Evolutionary conservation across 35 echinoderm and acorn worm species (phyloP).

Genomic region (Apostichopus japonicus): DNA sequence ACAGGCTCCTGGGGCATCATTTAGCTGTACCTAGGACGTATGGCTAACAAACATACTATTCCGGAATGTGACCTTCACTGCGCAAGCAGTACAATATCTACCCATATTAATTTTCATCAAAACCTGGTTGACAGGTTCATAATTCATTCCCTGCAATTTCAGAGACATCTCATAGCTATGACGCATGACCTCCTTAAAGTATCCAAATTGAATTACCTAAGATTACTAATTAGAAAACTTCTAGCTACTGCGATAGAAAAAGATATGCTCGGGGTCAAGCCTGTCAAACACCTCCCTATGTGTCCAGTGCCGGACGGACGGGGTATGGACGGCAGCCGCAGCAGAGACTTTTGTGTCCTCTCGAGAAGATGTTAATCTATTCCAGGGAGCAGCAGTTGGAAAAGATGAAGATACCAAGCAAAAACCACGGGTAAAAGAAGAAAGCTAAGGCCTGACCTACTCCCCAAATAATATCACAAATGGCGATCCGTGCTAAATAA

Average conservation of each 20-base stretch:
- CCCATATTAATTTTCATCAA: background rate
- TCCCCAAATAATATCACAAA: too few relatives aligned
- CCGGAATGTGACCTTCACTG: background rate
- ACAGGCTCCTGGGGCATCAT: too few relatives aligned
- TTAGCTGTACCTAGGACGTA: too few relatives aligned
- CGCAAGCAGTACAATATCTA: background rate
- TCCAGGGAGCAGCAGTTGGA: background rate
- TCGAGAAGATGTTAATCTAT: background rate
- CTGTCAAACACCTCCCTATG: background rate
- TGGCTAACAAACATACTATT: background rate
- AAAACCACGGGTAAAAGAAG: background rate
- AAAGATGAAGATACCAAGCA: background rate
- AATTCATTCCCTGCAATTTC: background rate
- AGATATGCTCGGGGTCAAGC: background rate
- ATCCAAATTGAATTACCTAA: slow-evolving; percentile 11
- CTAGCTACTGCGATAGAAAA: background rate
- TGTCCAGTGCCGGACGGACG: too few relatives aligned
- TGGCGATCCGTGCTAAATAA: too few relatives aligned
- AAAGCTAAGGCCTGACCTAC: background rate
- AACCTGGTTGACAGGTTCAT: background rate
- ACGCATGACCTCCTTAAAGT: slow-evolving; percentile 28
- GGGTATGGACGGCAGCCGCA: background rate
- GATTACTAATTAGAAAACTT: background rate
- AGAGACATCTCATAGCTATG: background rate
- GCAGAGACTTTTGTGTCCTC: background rate